phyloP scores from a whole-genome alignment of 2,888 invertebrate species.

The Tromatobia lineatoria region DNA sequence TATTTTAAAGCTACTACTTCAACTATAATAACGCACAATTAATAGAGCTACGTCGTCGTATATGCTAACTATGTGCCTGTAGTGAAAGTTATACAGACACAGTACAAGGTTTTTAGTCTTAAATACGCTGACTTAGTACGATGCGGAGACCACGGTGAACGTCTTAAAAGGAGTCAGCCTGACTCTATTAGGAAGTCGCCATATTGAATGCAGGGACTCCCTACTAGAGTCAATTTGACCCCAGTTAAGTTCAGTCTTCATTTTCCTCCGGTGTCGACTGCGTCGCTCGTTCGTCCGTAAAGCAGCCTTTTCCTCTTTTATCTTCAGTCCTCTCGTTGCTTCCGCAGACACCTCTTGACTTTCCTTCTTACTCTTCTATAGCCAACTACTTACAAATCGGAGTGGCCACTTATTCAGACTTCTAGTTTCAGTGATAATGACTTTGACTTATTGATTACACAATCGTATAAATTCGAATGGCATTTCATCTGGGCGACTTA shows the following conservation, averaged over 20 bases:
- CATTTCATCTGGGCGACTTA: neutral
- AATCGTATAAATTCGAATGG: neutral
- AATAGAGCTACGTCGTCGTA: conserved; percentile 27
- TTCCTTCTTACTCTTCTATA: conserved; percentile 15
- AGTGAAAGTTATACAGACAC: neutral
- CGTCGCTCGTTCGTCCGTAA: conserved; percentile 54
- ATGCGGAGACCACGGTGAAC: conserved; percentile 84
- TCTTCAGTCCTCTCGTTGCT: conserved; percentile 24
- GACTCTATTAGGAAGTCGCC: conserved; percentile 99
- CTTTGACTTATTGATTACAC: neutral
- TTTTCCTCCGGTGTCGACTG: conserved; percentile 68
- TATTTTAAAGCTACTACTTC: neutral
- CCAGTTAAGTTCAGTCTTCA: conserved; percentile 89
- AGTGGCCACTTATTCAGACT: conserved; percentile 56
- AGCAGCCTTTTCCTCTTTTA: conserved; percentile 50
- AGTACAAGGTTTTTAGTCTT: conserved; percentile 67
- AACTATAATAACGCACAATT: conserved; percentile 19
- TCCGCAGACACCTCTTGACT: conserved; percentile 28
- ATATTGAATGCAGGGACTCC: conserved; percentile 94
- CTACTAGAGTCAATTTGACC: conserved; percentile 99
- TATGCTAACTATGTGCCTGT: conserved; percentile 45
- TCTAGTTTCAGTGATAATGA: neutral
- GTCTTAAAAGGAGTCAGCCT: conserved; percentile 97
- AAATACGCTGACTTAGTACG: conserved; percentile 43
- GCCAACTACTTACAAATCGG: conserved; percentile 42